Conservation (phyloP, 2,797 vertebrate genomes). For the Pseudotriccus pelzelni region DNA sequence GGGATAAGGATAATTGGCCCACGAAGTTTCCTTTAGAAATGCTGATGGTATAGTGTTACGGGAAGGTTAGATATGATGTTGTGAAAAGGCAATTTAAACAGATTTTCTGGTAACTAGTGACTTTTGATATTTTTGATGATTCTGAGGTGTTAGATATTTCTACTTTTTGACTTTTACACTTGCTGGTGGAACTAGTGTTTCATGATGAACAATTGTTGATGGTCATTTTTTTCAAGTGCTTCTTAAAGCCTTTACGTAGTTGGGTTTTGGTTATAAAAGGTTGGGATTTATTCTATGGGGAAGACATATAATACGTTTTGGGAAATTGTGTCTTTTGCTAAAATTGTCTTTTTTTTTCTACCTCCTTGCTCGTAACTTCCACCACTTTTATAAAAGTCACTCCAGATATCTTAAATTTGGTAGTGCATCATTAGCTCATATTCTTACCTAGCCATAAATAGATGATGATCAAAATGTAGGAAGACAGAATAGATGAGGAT, state of each 20-base stretch:
- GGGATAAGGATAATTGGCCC: neutral
- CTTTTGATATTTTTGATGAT: neutral
- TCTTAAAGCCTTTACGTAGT: neutral
- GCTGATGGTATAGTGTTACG: neutral
- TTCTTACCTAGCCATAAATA: neutral
- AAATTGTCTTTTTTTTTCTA: neutral
- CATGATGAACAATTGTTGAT: neutral
- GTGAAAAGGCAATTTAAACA: neutral
- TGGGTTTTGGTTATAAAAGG: neutral
- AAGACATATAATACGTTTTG: neutral
- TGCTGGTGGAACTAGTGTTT: neutral
- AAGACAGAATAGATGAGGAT: neutral
- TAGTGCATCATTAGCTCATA: neutral
- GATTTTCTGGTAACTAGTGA: neutral
- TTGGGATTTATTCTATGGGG: neutral
- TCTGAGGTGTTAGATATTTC: neutral
- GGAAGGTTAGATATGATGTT: neutral
- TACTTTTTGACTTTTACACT: neutral
- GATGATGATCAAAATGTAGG: neutral
- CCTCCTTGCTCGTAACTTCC: neutral
- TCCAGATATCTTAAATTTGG: neutral
- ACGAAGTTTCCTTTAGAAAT: neutral
- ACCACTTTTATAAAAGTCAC: neutral
- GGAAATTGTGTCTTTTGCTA: neutral
- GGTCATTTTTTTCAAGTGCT: neutral